These are phyloP conservation scores for Bombus waltoni DNA, from an alignment of 1,140 invertebrate genomes.

Conservation along the genomic window DNA sequence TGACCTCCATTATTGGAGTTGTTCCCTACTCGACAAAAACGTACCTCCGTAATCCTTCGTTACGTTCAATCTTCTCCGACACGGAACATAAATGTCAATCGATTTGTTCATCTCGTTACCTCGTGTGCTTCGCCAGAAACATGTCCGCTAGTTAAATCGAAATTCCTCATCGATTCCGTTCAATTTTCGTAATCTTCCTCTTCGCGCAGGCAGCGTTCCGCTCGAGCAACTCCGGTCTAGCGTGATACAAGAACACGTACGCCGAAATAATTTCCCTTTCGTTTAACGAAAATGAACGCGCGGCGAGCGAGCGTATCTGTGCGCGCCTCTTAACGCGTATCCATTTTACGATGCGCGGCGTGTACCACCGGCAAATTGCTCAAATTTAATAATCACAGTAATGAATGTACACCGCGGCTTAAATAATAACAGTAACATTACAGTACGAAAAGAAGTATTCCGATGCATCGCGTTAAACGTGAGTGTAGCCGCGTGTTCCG, in stretches of 20 bases:
- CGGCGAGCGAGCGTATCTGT: too few species aligned
- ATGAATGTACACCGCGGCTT: slow-evolving; percentile 19
- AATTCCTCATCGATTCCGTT: background rate
- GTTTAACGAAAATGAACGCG: slow-evolving; percentile 22
- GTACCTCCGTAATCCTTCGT: background rate
- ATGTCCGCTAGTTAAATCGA: background rate
- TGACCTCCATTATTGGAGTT: too few species aligned
- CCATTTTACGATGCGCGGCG: background rate
- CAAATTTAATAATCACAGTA: slow-evolving; percentile 42
- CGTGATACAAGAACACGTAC: too few species aligned
- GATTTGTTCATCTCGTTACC: background rate
- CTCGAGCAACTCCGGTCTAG: background rate
- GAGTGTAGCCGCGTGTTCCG: background rate
- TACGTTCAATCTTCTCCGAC: background rate
- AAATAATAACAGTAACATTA: slow-evolving; percentile 31
- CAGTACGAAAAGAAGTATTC: slow-evolving; percentile 20
- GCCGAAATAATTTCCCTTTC: slow-evolving; percentile 27
- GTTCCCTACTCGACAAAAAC: too few species aligned
- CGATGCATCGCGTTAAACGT: background rate
- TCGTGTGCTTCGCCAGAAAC: background rate
- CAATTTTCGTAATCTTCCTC: background rate
- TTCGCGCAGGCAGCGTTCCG: too few species aligned
- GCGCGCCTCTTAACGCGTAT: background rate
- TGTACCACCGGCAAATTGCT: slow-evolving; percentile 29
- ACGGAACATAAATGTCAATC: background rate